Conservation (phyloP, 2,113 vertebrate genomes). For the Eurystomus gularis region DNA sequence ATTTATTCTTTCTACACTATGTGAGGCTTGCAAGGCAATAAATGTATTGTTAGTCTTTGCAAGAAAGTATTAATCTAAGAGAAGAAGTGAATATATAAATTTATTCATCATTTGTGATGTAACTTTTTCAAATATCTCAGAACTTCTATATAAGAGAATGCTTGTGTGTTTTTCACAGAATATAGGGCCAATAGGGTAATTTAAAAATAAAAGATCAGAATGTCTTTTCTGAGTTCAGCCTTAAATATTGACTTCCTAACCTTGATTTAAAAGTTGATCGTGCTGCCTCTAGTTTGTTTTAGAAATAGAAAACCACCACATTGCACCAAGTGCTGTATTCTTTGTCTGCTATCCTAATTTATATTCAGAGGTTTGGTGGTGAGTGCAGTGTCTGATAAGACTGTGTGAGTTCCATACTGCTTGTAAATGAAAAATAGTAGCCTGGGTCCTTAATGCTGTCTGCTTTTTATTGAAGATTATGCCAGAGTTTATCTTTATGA, state of each 20-base stretch:
- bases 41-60: background rate
- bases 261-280: background rate
- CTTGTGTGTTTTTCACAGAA: background rate
- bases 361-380: background rate
- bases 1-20: background rate
- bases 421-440: background rate
- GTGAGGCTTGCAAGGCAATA: background rate
- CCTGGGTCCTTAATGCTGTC: background rate
- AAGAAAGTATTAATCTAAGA: background rate
- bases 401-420: background rate
- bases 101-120: background rate
- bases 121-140: background rate
- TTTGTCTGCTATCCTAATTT: background rate
- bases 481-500: background rate
- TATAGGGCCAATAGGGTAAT: background rate
- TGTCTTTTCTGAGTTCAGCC: background rate
- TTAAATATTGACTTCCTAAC: background rate
- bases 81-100: background rate
- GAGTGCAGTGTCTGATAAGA: background rate
- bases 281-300: background rate
- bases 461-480: background rate
- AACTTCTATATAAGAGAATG: background rate
- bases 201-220: background rate
- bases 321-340: background rate
- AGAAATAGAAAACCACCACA: background rate